Percentiles rank a stretch among this genome's conserved stretches.
Conservation (phyloP, 2,888 invertebrate genomes). For the Eugnorisma glareosa region DNA sequence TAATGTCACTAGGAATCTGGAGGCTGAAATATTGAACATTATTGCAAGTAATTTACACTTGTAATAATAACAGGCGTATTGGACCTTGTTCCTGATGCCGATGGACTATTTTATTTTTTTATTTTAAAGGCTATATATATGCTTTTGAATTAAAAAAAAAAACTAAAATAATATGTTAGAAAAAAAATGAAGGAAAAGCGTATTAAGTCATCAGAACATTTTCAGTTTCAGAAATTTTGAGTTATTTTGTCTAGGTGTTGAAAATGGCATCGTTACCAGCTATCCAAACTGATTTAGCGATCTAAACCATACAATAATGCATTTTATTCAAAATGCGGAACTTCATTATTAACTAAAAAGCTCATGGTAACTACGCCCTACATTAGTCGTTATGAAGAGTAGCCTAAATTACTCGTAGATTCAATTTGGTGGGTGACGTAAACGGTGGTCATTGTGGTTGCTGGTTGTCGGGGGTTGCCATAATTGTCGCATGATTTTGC, state of each 20-base stretch:
- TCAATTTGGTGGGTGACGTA: constrained; percentile 67
- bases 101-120: background rate
- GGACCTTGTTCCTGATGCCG: background rate
- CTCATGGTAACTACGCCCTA: constrained; percentile 37
- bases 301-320: background rate
- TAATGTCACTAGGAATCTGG: background rate
- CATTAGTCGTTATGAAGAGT: constrained; percentile 53
- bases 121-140: background rate
- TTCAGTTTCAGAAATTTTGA: background rate
- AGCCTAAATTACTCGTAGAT: constrained; percentile 59
- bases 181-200: background rate
- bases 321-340: background rate
- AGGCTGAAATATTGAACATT: background rate
- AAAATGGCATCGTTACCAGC: background rate
- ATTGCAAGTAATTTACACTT: background rate
- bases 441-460: constrained; percentile 49
- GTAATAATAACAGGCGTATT: background rate
- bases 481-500: constrained; percentile 9
- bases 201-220: background rate
- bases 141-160: too few species aligned
- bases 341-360: background rate
- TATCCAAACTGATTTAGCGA: background rate
- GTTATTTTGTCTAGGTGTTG: background rate
- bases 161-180: background rate
- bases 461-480: constrained; percentile 10